Evolutionary conservation across 2,888 invertebrate species (phyloP).

Genomic region (Chymomyza procnemis): DNA sequence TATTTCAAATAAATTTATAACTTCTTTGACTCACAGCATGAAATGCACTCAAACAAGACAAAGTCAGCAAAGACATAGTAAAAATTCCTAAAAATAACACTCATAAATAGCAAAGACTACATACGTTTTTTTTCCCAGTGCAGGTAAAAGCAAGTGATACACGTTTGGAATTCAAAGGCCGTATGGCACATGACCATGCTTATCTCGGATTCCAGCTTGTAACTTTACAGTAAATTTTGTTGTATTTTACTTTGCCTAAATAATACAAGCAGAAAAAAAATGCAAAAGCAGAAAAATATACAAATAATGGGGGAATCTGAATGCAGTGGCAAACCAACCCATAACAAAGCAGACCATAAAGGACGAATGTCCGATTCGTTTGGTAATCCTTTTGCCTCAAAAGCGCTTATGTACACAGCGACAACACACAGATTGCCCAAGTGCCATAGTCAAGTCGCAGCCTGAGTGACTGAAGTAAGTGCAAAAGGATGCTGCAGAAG

Average conservation of each 20-base stretch:
- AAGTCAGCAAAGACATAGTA: no score
- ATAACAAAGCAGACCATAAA: slow-evolving; percentile 34
- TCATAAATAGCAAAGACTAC: neutral
- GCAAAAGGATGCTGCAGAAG: neutral
- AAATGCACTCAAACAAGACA: no score
- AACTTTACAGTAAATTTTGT: neutral
- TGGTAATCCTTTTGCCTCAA: slow-evolving; percentile 46
- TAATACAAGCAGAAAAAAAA: slow-evolving; percentile 13
- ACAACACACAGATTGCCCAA: slow-evolving; percentile 32
- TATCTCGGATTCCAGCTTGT: neutral
- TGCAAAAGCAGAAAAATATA: neutral
- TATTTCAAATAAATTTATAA: no score
- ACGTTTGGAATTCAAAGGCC: neutral
- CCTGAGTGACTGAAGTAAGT: neutral
- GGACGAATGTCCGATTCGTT: slow-evolving; percentile 38
- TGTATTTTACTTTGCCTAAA: slow-evolving; percentile 5
- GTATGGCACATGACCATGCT: neutral
- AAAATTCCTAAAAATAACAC: neutral
- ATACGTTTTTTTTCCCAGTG: neutral
- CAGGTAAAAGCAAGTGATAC: neutral
- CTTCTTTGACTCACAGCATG: no score
- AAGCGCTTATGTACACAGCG: slow-evolving; percentile 38
- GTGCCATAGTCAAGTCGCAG: slow-evolving; percentile 9
- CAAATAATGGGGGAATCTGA: neutral
- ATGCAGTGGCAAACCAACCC: neutral